phyloP scores from a whole-genome alignment of 2,113 vertebrate genomes.

The Elgaria multicarinata region DNA sequence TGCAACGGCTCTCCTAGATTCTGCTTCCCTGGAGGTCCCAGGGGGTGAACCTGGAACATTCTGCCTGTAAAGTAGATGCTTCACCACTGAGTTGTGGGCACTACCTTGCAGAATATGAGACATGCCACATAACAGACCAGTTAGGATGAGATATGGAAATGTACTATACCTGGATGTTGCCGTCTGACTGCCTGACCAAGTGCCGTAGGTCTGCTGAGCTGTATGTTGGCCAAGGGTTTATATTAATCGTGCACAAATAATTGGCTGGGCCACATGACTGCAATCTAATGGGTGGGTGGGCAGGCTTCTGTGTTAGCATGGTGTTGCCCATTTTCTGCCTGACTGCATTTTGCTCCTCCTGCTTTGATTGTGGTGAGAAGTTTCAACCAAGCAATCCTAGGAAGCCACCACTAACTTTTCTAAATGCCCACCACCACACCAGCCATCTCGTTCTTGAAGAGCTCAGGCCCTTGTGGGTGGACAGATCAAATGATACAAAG shows the following conservation, averaged over 20 bases:
- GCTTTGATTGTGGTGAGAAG: background rate
- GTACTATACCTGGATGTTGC: conserved; percentile 1
- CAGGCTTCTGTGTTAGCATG: conserved; percentile 42
- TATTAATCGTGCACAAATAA: conserved; percentile 60
- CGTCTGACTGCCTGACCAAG: background rate
- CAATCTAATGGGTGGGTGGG: conserved; percentile 51
- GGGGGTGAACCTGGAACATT: background rate
- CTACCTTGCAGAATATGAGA: background rate
- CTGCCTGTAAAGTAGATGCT: background rate
- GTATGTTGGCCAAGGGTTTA: conserved; percentile 53
- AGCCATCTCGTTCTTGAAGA: background rate
- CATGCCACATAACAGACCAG: background rate
- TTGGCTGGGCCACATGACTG: conserved; percentile 64
- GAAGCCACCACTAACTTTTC: too few relatives aligned
- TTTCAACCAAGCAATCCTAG: background rate
- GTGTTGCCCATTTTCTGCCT: background rate
- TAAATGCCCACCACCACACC: background rate
- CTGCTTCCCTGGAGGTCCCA: too few relatives aligned
- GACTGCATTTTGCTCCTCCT: background rate
- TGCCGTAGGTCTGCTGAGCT: conserved; percentile 23
- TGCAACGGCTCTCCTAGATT: too few relatives aligned
- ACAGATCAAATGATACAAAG: background rate
- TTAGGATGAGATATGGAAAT: background rate
- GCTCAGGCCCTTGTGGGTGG: too few relatives aligned
- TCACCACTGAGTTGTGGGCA: too few relatives aligned